Conservation (phyloP, 2,797 vertebrate genomes). For the Mionectes olivaceus region DNA sequence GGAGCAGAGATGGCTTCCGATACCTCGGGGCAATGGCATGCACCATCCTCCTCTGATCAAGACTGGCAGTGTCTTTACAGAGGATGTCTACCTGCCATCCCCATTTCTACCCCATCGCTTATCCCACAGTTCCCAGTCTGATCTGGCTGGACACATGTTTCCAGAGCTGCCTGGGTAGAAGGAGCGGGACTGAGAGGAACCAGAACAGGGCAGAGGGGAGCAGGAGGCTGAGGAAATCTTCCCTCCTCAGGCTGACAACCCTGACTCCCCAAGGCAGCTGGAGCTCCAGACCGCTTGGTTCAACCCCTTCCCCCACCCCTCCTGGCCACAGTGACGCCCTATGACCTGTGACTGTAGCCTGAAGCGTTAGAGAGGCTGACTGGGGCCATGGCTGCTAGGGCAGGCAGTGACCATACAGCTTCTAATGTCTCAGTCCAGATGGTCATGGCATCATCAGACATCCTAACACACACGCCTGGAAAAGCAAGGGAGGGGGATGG, state of each 20-base stretch:
- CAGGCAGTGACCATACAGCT: background rate
- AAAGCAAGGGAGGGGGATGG: background rate
- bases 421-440: background rate
- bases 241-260: background rate
- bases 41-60: constrained; percentile 33
- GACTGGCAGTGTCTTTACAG: background rate
- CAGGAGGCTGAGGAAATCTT: background rate
- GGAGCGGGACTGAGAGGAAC: background rate
- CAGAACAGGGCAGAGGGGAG: background rate
- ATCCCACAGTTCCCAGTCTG: constrained; percentile 3
- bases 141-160: background rate
- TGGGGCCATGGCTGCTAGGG: background rate
- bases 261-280: background rate
- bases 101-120: constrained; percentile 18
- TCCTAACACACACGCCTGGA: background rate
- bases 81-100: constrained; percentile 29
- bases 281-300: background rate
- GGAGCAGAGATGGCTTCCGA: constrained; percentile 74
- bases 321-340: background rate
- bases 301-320: background rate
- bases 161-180: background rate
- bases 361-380: background rate
- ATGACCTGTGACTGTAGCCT: background rate
- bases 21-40: constrained; percentile 55
- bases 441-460: background rate